Base-by-base conservation (phyloP, 2,113 vertebrate species). In the Heterotilapia buettikoferi region DNA sequence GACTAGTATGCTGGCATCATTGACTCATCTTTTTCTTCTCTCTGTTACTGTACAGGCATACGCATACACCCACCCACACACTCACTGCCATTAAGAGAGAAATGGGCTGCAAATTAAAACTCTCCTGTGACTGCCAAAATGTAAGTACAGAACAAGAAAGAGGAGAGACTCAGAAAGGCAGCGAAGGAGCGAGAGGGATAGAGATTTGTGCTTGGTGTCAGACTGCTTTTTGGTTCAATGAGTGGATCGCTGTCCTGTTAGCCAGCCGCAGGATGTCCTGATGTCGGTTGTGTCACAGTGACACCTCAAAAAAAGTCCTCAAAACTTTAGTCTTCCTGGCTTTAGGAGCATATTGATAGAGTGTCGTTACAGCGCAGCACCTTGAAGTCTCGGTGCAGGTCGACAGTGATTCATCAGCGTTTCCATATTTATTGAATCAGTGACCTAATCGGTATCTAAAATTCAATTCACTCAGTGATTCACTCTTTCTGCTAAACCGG, bases 91-190 rank as follows among this genome's bases (percentile, higher is more conserved):
- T 94, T 92, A 95, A 92, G 88, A 90, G 88, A 93, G 91, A 96
- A 95, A 96, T 89, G 85, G 86, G 93, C 90, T 93, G 92, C 91
- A 95, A 95, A 94, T 95, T 93, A 93, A 94, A 94, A 93, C 91
- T 92, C 94, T 95, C 89, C 81, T 83, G 87, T 88, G 90, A 92
- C 91, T 91, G 88, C 84, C 84, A 92, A 91, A 90, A 92, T 89
- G 73, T 90, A 87, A 92, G 86, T 83, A 90, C 82, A 86, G 86
- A 86, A 53, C 78, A 90, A 89, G 79, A 83, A 87, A 82, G 59
- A 89, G 10, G 81, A 24, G 73, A 82, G 53, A 89, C 71, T 66
- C 56, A 90, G 21, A 79, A 40, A 86, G 80, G 76, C n/a, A 26
- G 53, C 81, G 54, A 53, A 79, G 82, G 21, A 71, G 78, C 18